A percentile compares a stretch with the other conserved stretches of the same genome.
Conservation (phyloP, 1,140 invertebrate species). For the Tribolium castaneum region DNA sequence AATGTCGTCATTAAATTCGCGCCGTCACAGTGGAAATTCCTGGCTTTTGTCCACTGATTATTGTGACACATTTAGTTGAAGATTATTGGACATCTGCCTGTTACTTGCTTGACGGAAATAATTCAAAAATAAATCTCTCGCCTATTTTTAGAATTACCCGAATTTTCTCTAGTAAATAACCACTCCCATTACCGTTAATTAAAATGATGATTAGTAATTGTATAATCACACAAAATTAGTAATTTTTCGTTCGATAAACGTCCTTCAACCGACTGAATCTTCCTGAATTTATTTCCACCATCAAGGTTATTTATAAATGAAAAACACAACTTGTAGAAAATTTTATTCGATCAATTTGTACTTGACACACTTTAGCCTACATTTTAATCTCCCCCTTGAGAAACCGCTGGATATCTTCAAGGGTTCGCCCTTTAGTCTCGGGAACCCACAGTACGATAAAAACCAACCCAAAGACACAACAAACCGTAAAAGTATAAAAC, state of each 20-base stretch:
- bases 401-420: constrained; percentile 66
- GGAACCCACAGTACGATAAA: constrained; percentile 76
- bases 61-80: constrained; percentile 1
- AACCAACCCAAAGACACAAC: constrained; percentile 70
- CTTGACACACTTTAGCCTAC: neutral
- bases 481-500: constrained; percentile 78
- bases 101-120: constrained; percentile 17
- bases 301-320: neutral
- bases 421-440: constrained; percentile 85
- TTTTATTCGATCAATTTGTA: neutral
- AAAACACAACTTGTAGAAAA: neutral
- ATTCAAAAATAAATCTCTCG: neutral
- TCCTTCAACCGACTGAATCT: neutral
- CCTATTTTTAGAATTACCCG: neutral
- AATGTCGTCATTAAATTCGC: neutral
- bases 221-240: neutral
- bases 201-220: constrained; percentile 3
- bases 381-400: constrained; percentile 49
- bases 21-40: constrained; percentile 1
- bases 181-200: neutral
- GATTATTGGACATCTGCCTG: constrained; percentile 3
- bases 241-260: neutral
- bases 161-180: neutral
- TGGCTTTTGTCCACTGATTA: constrained; percentile 19
- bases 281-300: neutral